Evolutionary conservation across 2,888 invertebrate genomes (phyloP).

Genomic region (Meiosimyza platycephala): DNA sequence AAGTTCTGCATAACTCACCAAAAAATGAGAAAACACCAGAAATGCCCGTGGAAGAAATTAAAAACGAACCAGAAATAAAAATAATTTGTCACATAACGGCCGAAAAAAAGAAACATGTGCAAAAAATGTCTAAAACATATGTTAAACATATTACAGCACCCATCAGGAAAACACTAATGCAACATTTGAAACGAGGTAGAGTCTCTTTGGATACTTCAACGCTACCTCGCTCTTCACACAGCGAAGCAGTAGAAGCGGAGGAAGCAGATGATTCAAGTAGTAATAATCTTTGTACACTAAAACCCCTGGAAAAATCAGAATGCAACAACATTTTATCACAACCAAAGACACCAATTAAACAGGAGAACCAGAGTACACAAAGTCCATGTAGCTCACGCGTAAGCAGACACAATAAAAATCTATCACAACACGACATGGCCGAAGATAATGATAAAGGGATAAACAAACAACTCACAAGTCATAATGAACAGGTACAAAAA

Average conservation of each 20-base stretch:
- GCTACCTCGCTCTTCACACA: conserved; percentile 46
- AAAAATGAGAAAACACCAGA: no score
- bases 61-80: conserved; percentile 45
- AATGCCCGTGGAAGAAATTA: no score
- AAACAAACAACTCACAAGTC: conserved; percentile 21
- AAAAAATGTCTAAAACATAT: conserved; percentile 36
- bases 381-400: background rate
- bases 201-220: conserved; percentile 47
- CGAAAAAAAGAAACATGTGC: conserved; percentile 33
- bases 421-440: no score
- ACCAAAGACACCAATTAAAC: conserved; percentile 21
- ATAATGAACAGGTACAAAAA: conserved; percentile 29
- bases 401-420: background rate
- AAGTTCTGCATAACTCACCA: no score
- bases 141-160: conserved; percentile 39
- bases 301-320: conserved; percentile 33
- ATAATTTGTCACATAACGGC: conserved; percentile 46
- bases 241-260: conserved; percentile 34
- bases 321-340: conserved; percentile 32
- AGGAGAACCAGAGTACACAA: background rate
- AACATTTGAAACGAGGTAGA: conserved; percentile 34
- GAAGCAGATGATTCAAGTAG: conserved; percentile 23
- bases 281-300: background rate
- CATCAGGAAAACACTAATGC: conserved; percentile 37
- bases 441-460: background rate